A percentile compares a stretch with the other conserved stretches of the same genome.
phyloP scores from a whole-genome alignment of 2,113 vertebrate genomes.

The Eulemur macaco region DNA sequence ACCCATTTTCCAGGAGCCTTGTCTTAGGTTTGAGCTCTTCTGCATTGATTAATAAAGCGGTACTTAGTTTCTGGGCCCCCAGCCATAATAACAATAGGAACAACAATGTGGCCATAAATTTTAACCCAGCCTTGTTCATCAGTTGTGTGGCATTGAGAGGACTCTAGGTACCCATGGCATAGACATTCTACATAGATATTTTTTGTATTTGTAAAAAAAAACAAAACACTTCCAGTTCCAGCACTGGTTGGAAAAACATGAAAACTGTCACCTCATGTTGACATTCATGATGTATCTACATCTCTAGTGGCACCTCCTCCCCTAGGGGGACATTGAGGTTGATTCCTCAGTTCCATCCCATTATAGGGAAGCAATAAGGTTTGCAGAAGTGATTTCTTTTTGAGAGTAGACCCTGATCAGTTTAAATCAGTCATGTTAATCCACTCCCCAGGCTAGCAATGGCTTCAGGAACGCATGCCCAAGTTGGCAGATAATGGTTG shows the following conservation, averaged over 20 bases:
- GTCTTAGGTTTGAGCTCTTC: not conserved
- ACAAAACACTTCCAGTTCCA: not conserved
- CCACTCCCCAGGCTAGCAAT: not conserved
- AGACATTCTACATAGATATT: not conserved
- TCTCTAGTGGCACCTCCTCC: not conserved
- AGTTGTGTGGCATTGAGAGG: not conserved
- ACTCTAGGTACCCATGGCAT: not conserved
- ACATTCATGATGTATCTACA: not conserved
- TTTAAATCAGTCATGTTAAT: not conserved
- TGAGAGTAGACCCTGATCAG: not conserved
- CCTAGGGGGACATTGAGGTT: not conserved
- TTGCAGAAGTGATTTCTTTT: not conserved
- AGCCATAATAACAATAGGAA: not conserved
- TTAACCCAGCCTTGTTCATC: not conserved
- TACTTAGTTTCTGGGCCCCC: not conserved
- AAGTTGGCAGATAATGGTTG: not conserved
- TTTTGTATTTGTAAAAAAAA: not conserved
- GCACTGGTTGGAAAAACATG: not conserved
- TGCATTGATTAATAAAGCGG: not conserved
- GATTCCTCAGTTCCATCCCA: too few relatives aligned
- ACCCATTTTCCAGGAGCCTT: not conserved
- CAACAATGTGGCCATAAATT: not conserved
- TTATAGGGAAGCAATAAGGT: not conserved
- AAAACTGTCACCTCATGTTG: not conserved
- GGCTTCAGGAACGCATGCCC: not conserved